These are phyloP conservation scores for Agrochola litura DNA, from an alignment of 2,888 invertebrate genomes.

Conservation along the genomic window DNA sequence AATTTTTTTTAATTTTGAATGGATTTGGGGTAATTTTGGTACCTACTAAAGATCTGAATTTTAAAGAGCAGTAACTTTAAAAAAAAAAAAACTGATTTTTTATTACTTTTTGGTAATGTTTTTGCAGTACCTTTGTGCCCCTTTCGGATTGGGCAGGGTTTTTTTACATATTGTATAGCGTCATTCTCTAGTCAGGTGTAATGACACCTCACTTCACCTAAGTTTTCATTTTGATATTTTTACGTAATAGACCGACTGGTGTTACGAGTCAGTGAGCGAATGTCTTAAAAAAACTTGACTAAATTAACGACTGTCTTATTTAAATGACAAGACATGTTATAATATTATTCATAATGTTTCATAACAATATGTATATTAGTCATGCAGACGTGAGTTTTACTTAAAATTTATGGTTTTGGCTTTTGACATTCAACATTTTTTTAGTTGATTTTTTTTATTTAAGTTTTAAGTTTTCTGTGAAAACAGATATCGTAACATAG, in stretches of 20 bases:
- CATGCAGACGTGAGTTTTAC: constrained; percentile 10
- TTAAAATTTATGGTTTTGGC: constrained; percentile 33
- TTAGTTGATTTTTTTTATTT: background rate
- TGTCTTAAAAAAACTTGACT: constrained; percentile 14
- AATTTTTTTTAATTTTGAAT: too few species aligned
- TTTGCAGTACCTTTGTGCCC: too few species aligned
- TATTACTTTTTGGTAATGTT: too few species aligned
- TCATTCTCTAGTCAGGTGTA: too few species aligned
- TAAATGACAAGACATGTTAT: constrained; percentile 21
- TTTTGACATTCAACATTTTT: constrained; percentile 15
- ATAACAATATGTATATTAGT: constrained; percentile 4
- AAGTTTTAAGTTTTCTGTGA: background rate
- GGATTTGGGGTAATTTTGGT: too few species aligned
- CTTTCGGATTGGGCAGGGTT: too few species aligned
- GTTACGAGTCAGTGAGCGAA: constrained; percentile 12
- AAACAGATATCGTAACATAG: background rate
- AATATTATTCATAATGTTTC: constrained; percentile 31
- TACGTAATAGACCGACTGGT: background rate
- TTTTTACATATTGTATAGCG: too few species aligned
- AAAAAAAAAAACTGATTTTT: too few species aligned
- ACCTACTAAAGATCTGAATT: too few species aligned
- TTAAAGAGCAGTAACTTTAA: too few species aligned
- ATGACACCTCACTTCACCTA: too few species aligned
- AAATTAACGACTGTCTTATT: constrained; percentile 12
- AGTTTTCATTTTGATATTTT: too few species aligned